Evolutionary conservation across 2,888 invertebrate species (phyloP).

Genomic region (Perizoma affinitatum): DNA sequence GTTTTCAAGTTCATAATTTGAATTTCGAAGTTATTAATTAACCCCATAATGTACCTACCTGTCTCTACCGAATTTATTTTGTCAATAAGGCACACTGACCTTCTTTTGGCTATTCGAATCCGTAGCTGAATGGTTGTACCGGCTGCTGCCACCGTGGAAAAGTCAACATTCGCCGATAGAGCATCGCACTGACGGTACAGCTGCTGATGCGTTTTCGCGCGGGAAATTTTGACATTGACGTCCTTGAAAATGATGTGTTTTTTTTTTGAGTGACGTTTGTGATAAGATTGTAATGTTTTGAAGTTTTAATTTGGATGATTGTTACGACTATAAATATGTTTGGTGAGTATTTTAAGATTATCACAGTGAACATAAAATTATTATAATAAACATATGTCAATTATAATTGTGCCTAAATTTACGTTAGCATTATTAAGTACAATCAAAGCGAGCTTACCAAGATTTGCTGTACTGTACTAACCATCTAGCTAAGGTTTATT

Average conservation of each 20-base stretch:
- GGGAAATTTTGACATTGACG: conserved; percentile 36
- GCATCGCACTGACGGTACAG: conserved; percentile 30
- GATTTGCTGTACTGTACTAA: too few species aligned
- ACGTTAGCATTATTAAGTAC: too few species aligned
- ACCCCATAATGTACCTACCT: conserved; percentile 23
- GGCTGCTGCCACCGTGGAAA: conserved; percentile 29
- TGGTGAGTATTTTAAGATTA: conserved; percentile 25
- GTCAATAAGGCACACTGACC: conserved; percentile 41
- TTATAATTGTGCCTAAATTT: too few species aligned
- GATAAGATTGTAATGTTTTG: conserved; percentile 36
- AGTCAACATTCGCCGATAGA: conserved; percentile 36
- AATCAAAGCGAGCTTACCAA: too few species aligned
- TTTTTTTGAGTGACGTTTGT: conserved; percentile 34
- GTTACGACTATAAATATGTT: conserved; percentile 21
- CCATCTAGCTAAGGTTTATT: not conserved
- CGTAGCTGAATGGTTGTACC: conserved; percentile 32
- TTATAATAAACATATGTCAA: too few species aligned
- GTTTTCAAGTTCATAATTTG: conserved; percentile 21
- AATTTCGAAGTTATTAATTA: conserved; percentile 28
- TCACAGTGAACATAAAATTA: too few species aligned
- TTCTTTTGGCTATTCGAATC: conserved; percentile 30
- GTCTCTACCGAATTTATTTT: conserved; percentile 35
- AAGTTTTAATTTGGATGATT: conserved; percentile 27
- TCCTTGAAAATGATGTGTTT: conserved; percentile 32
- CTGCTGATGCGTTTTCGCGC: conserved; percentile 35